These are phyloP conservation scores for human (Homo sapiens) DNA, from an alignment of 2,113 vertebrate genomes.

Conservation along the genomic window GRCh38 chr2:25443501-25444000, in stretches of 20 bases:
- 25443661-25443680: constrained; percentile 15
- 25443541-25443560: neutral
- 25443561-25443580: neutral
- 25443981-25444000: neutral
- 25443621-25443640: neutral
- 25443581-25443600: neutral
- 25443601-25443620: neutral
- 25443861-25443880: neutral
- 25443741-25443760: neutral
- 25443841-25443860: neutral
- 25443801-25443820: neutral
- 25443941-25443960: neutral
- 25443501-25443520: neutral
- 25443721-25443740: neutral
- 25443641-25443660: neutral
- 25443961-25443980: neutral
- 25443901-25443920: neutral
- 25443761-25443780: constrained; percentile 13
- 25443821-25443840: neutral
- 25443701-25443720: constrained; percentile 36
- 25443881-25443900: neutral
- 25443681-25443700: neutral
- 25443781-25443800: neutral
- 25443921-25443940: neutral
- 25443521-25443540: neutral